Evolutionary conservation across 2,888 invertebrate species (phyloP).

Genomic region (Cosmia trapezina): DNA sequence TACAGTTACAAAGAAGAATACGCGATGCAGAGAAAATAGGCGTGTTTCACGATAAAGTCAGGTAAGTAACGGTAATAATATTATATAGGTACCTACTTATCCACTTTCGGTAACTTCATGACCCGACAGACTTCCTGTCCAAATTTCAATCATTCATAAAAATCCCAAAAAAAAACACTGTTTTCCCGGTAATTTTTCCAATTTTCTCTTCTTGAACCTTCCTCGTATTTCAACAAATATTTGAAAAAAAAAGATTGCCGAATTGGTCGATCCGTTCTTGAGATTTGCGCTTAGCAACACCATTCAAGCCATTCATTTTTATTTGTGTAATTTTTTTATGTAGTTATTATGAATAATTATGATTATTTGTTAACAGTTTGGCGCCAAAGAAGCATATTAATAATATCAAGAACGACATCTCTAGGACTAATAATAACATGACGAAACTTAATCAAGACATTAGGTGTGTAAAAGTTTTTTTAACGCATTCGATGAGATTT

Average conservation of each 20-base stretch:
- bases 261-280: too few species aligned
- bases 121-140: too few species aligned
- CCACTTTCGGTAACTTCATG: not conserved
- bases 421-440: slow-evolving; percentile 60
- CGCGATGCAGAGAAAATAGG: slow-evolving; percentile 72
- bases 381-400: slow-evolving; percentile 62
- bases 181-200: too few species aligned
- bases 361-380: slow-evolving; percentile 48
- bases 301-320: too few species aligned
- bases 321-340: too few species aligned
- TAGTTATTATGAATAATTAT: too few species aligned
- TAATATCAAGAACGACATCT: slow-evolving; percentile 59
- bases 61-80: slow-evolving; percentile 60
- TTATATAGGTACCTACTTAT: not conserved
- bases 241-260: too few species aligned
- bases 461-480: slow-evolving; percentile 56
- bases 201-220: too few species aligned
- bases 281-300: too few species aligned
- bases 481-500: not conserved
- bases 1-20: slow-evolving; percentile 83
- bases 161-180: too few species aligned
- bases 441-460: slow-evolving; percentile 62
- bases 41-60: slow-evolving; percentile 65
- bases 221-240: too few species aligned
- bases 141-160: too few species aligned